phyloP scores from a whole-genome alignment of 2,797 vertebrate species.

The Megalops cyprinoides region DNA sequence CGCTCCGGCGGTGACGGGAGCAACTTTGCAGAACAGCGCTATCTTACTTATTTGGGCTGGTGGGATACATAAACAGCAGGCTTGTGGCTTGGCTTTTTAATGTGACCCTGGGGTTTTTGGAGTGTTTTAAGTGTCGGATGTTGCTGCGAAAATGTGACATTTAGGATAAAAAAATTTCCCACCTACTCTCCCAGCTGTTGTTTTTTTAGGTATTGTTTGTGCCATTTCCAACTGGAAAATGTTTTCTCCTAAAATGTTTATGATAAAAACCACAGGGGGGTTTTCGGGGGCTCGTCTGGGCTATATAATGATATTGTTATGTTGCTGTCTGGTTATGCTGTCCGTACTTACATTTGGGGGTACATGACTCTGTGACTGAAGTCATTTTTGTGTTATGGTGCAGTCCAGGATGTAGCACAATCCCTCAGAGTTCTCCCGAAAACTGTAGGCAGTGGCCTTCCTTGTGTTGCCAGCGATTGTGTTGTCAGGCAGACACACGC shows the following conservation, averaged over 20 bases:
- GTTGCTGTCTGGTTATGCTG: neutral
- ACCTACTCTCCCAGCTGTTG: neutral
- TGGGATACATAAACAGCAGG: no score
- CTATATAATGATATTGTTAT: no score
- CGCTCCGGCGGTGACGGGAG: neutral
- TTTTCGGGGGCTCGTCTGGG: neutral
- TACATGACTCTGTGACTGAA: no score
- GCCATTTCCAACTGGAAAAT: neutral
- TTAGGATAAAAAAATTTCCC: neutral
- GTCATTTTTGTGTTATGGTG: neutral
- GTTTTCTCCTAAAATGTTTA: neutral
- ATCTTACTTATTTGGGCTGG: neutral
- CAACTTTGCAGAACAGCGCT: neutral
- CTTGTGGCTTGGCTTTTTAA: neutral
- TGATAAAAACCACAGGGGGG: neutral
- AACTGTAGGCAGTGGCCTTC: no score
- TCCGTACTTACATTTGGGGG: no score
- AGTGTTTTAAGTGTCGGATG: neutral
- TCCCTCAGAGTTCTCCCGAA: neutral
- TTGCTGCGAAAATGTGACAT: neutral
- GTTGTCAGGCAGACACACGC: neutral
- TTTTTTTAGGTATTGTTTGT: neutral
- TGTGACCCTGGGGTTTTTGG: neutral
- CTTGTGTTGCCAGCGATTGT: no score
- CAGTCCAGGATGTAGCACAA: no score